A percentile compares a stretch with the other conserved stretches of the same genome.
Conservation (phyloP, 1,140 invertebrate species). For the Brachionus calyciflorus region DNA sequence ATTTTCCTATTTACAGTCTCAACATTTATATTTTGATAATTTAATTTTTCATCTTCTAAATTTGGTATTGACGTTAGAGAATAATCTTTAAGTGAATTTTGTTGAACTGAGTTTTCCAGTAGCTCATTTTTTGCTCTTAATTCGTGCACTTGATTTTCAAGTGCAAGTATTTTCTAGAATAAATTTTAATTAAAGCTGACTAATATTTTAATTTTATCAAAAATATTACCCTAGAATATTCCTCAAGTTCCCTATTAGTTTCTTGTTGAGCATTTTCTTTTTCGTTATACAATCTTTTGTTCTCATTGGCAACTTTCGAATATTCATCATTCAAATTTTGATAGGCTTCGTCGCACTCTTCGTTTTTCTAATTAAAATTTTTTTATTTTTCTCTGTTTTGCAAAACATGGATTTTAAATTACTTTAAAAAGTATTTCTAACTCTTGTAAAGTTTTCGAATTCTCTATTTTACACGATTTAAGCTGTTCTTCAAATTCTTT, state of each 20-base stretch:
- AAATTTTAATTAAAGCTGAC: neutral
- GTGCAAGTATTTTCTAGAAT: neutral
- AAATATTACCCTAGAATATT: too few species aligned
- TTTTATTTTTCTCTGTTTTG: neutral
- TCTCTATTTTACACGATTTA: neutral
- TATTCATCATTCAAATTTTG: neutral
- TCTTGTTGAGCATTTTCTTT: neutral
- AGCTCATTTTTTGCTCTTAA: neutral
- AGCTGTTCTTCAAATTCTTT: neutral
- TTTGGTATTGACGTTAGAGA: neutral
- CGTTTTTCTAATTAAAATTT: neutral
- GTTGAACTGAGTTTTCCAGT: neutral
- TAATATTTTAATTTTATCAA: too few species aligned
- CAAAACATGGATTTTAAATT: neutral
- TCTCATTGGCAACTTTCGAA: neutral
- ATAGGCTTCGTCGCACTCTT: slow-evolving; percentile 9
- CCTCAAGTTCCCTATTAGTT: too few species aligned
- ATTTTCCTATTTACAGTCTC: slow-evolving; percentile 8
- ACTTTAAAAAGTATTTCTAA: neutral
- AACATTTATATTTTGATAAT: neutral
- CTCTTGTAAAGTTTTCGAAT: neutral
- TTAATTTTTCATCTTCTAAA: slow-evolving; percentile 2
- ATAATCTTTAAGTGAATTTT: too few species aligned
- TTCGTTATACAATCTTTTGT: neutral
- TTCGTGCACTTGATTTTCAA: neutral